A percentile compares a stretch with the other conserved stretches of the same genome.
These are phyloP conservation scores for Akabosia matsudoensis DNA, from an alignment of 1,140 invertebrate genomes.

Conservation along the genomic window DNA sequence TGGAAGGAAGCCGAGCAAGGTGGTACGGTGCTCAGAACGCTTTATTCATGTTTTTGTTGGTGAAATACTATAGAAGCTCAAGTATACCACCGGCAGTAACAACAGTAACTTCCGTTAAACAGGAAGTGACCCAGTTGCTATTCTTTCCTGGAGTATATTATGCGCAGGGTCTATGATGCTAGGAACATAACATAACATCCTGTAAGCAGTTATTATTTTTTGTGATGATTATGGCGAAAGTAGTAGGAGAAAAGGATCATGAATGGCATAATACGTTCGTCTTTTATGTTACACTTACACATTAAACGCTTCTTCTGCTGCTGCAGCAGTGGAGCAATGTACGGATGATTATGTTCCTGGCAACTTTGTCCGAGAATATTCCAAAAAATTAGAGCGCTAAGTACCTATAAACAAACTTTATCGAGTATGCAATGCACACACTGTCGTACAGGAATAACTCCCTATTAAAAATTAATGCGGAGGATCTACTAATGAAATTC, in stretches of 20 bases:
- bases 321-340: neutral
- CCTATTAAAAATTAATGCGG: too few species aligned
- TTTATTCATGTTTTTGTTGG: neutral
- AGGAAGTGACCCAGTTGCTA: constrained; percentile 11
- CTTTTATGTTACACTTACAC: too few species aligned
- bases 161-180: too few species aligned
- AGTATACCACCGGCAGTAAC: neutral
- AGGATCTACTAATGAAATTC: too few species aligned
- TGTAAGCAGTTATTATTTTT: neutral
- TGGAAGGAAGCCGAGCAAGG: neutral
- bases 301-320: neutral
- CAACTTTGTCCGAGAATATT: neutral
- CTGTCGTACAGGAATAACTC: too few species aligned
- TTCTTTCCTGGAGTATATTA: neutral
- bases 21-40: neutral
- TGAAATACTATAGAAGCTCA: too few species aligned
- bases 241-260: too few species aligned
- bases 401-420: too few species aligned
- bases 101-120: constrained; percentile 13
- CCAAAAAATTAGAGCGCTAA: neutral
- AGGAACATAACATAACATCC: neutral
- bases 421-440: too few species aligned
- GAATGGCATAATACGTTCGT: too few species aligned
- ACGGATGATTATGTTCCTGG: neutral
- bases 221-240: neutral